Base-by-base conservation (phyloP, 37 sponge, comb jelly and placozoan species). In the Aplysina aerophoba region DNA sequence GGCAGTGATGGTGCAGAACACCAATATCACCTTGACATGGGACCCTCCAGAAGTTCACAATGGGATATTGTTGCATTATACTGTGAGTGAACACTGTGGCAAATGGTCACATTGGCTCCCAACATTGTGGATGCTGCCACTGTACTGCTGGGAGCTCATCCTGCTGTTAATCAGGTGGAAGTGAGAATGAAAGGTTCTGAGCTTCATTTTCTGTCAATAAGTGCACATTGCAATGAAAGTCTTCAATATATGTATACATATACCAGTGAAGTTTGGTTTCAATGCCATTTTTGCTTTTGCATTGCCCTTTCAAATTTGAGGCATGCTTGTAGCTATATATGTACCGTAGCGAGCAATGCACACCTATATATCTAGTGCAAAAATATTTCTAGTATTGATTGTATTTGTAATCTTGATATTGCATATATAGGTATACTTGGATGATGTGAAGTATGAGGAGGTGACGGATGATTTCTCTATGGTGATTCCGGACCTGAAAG, bases 31-130 rank as follows among this genome's bases (percentile, higher is more conserved):
- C 34, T 69, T 31, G 35, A 69, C 71, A 16, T 75, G 78, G 78
- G 54, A 24, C n/a, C 78, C 78, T 40, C 78, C 78, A 44, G 54
- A 25, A 0, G 53, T 41, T 40, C 21, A 40, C 78, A 75, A 75
- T 75, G 78, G 78, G 3, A 50, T 53, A n/a, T 21, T 75, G 44
- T 24, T 30, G 37, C 54, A 44, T 1, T 75, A 75, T 41, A 17
- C 1, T 40, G 78, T 75, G 53, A 75, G 73, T 71, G 2, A 33
- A 5, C 35, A 5, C 12, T 15, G 34, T 33, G 37, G 64, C 24
- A 62, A n/a, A 62, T 11, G 64, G 64, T 62, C 27, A 13, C 12
- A 4, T 62, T 28, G 28, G 12, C 28, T 27, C 11, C 11, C 64
- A 62, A 27, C 64, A 13, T 27, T 62, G 28, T 3, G 64, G 59